A percentile compares a stretch with the other conserved stretches of the same genome.
These are phyloP conservation scores for Masticophis lateralis DNA, from an alignment of 2,797 vertebrate species.

Conservation along the genomic window DNA sequence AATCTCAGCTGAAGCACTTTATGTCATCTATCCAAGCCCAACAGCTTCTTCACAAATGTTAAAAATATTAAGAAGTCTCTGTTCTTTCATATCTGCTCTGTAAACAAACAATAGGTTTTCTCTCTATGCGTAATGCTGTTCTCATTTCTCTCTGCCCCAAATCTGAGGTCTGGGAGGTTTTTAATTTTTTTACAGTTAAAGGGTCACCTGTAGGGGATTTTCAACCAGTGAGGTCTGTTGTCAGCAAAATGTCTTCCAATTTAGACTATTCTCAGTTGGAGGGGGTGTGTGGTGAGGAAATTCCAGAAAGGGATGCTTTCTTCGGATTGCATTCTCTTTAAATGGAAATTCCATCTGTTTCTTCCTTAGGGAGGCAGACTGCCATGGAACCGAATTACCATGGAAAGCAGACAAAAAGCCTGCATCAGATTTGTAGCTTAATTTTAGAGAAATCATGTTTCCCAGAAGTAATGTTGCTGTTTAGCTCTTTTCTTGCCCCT, in stretches of 20 bases:
- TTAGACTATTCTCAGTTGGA: slow-evolving; percentile 60
- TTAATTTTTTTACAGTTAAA: neutral
- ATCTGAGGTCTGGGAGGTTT: neutral
- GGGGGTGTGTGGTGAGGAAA: slow-evolving; percentile 43
- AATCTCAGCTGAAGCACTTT: neutral
- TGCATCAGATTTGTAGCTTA: neutral
- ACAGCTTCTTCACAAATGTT: neutral
- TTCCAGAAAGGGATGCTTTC: slow-evolving; percentile 27
- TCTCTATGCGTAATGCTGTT: neutral
- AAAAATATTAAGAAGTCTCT: neutral
- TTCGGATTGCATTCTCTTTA: slow-evolving; percentile 47
- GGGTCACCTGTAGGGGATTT: slow-evolving; percentile 7
- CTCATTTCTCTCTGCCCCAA: neutral
- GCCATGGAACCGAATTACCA: slow-evolving; percentile 12
- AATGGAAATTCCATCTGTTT: slow-evolving; percentile 57
- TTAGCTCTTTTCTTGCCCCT: slow-evolving; percentile 21
- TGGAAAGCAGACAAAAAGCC: slow-evolving; percentile 23
- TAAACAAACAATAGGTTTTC: neutral
- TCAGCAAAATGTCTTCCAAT: slow-evolving; percentile 59
- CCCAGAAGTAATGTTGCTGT: slow-evolving; percentile 27
- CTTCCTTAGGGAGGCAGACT: neutral
- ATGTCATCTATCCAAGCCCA: neutral
- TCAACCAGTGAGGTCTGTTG: slow-evolving; percentile 34
- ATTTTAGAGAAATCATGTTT: slow-evolving; percentile 39
- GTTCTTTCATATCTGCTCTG: neutral